These are phyloP conservation scores for Eupithecia exiguata DNA, from an alignment of 2,888 invertebrate species.

Conservation along the genomic window DNA sequence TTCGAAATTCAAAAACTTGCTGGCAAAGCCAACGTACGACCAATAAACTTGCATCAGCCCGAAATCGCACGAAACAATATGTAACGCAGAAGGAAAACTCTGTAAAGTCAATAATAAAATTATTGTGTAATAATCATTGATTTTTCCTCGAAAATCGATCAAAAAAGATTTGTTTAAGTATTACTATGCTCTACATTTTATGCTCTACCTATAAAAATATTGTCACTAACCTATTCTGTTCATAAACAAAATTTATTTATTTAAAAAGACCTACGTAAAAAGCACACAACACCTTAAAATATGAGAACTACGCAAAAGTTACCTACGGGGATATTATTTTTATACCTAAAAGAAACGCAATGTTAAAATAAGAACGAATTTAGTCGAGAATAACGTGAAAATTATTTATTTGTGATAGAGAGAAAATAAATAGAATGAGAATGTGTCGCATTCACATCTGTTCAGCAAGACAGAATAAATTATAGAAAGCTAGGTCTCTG, in stretches of 20 bases:
- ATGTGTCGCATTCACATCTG: neutral
- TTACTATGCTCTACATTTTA: neutral
- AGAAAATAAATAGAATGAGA: neutral
- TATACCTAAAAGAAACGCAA: no score
- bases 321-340: no score
- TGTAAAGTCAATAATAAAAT: neutral
- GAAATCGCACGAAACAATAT: constrained; percentile 18
- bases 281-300: no score
- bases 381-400: neutral
- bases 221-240: neutral
- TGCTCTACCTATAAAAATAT: neutral
- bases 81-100: constrained; percentile 6
- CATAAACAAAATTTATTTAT: no score
- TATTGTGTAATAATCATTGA: no score
- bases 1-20: constrained; percentile 39
- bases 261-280: no score
- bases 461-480: neutral
- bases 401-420: neutral
- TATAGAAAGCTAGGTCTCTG: constrained; percentile 22
- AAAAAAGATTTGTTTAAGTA: no score
- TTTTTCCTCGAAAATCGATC: no score
- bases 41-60: constrained; percentile 61
- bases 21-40: constrained; percentile 34
- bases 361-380: no score
- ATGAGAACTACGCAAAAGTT: no score